Conservation (phyloP, 2,888 invertebrate genomes). For the Metellina segmentata region DNA sequence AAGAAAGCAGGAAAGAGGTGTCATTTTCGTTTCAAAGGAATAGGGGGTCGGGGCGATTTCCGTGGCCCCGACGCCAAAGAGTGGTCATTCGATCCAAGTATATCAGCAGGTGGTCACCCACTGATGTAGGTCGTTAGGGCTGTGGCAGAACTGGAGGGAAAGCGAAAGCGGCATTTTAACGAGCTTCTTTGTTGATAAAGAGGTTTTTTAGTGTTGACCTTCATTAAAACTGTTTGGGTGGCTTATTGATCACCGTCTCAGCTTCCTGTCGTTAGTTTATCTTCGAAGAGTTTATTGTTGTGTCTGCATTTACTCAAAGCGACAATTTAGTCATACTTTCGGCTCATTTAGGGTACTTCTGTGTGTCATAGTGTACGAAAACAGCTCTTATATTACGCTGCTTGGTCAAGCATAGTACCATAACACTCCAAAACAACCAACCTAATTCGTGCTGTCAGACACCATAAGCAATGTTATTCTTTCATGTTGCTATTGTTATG, state of each 20-base stretch:
- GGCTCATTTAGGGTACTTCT: background rate
- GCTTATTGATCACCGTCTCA: background rate
- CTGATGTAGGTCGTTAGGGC: background rate
- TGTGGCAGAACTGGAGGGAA: background rate
- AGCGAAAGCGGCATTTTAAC: slow-evolving; percentile 24
- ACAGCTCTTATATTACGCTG: too few relatives aligned
- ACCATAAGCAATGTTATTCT: too few relatives aligned
- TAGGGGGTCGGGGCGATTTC: too few relatives aligned
- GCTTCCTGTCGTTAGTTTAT: background rate
- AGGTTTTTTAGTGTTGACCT: slow-evolving; percentile 15
- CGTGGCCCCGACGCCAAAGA: background rate
- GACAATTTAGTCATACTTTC: background rate
- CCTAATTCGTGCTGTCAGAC: too few relatives aligned
- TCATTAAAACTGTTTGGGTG: slow-evolving; percentile 10
- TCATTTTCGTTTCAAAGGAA: too few relatives aligned
- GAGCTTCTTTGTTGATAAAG: slow-evolving; percentile 27
- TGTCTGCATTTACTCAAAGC: background rate
- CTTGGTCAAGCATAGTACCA: too few relatives aligned
- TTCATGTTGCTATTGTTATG: too few relatives aligned
- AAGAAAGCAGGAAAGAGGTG: too few relatives aligned
- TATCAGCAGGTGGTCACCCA: slow-evolving; percentile 3
- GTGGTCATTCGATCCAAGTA: background rate
- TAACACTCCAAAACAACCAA: too few relatives aligned
- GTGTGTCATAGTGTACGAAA: too few relatives aligned
- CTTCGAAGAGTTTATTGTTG: background rate